Evolutionary conservation across 2,797 vertebrate genomes (phyloP).

Genomic region (Bufotes viridis): DNA sequence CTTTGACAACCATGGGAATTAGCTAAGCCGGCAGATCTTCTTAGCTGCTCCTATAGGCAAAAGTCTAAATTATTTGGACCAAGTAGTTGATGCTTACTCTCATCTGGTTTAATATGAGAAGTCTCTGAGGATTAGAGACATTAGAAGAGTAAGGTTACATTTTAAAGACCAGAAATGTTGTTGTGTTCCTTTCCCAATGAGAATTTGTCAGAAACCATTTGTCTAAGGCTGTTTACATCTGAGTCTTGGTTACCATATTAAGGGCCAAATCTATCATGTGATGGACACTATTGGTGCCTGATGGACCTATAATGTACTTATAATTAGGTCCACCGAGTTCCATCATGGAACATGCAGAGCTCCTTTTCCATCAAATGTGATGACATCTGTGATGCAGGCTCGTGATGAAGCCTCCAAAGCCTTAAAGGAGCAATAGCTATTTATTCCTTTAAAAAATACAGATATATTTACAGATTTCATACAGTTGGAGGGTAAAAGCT

Average conservation of each 20-base stretch:
- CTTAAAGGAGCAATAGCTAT: too few species aligned
- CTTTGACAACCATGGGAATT: conserved; percentile 44
- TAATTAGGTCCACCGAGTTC: too few species aligned
- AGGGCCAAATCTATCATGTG: too few species aligned
- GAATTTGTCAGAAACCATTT: background rate
- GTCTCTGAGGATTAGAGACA: conserved; percentile 22
- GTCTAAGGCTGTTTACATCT: background rate
- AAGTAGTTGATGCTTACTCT: background rate
- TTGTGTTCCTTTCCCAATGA: conserved; percentile 9
- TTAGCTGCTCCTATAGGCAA: conserved; percentile 40
- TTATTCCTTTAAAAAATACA: background rate
- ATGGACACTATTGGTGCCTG: too few species aligned
- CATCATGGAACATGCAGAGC: too few species aligned
- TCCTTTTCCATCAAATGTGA: too few species aligned
- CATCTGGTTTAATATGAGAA: conserved; percentile 9
- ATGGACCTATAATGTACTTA: too few species aligned
- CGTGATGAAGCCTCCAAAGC: too few species aligned
- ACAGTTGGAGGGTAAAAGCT: background rate
- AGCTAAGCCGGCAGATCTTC: conserved; percentile 36
- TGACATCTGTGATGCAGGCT: too few species aligned
- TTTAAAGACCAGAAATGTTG: conserved; percentile 15
- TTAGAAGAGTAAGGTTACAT: conserved; percentile 18
- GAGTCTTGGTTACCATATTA: too few species aligned
- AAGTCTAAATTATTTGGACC: conserved; percentile 39
- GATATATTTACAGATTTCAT: background rate